A percentile compares a stretch with the other conserved stretches of the same genome.
These are phyloP conservation scores for Listronotus bonariensis DNA, from an alignment of 1,140 invertebrate genomes.

Conservation along the genomic window DNA sequence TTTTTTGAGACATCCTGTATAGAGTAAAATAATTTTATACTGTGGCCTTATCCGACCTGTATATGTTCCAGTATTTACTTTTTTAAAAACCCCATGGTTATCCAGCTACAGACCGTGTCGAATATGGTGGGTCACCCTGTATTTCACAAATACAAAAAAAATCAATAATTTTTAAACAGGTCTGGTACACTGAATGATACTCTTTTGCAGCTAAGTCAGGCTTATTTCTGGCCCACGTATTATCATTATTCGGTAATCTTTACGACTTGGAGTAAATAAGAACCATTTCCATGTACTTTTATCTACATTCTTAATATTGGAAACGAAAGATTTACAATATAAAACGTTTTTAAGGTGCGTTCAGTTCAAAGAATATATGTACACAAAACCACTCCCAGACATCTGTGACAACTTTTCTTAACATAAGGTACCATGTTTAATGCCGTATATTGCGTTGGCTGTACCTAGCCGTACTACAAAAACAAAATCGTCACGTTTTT, in stretches of 20 bases:
- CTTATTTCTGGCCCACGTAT: slow-evolving; percentile 12
- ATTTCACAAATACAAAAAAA: too few species aligned
- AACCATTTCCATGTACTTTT: slow-evolving; percentile 37
- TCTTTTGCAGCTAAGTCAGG: too few species aligned
- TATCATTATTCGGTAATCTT: slow-evolving; percentile 35
- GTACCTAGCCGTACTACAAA: slow-evolving; percentile 26
- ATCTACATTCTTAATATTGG: slow-evolving; percentile 35
- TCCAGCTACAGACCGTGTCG: too few species aligned
- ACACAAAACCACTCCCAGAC: slow-evolving; percentile 32
- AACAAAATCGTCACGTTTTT: slow-evolving; percentile 37
- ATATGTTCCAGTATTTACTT: too few species aligned
- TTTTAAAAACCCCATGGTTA: too few species aligned
- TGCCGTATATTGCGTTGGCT: slow-evolving; percentile 28
- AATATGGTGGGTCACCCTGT: too few species aligned
- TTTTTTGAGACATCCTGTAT: too few species aligned
- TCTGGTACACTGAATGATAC: too few species aligned
- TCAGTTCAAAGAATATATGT: slow-evolving; percentile 27
- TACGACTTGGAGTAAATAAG: slow-evolving; percentile 31
- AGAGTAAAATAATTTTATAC: too few species aligned
- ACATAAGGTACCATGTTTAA: slow-evolving; percentile 34
- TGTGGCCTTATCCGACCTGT: too few species aligned
- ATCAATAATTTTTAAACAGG: too few species aligned
- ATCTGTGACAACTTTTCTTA: slow-evolving; percentile 35
- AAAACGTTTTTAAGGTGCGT: slow-evolving; percentile 33
- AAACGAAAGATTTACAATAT: slow-evolving; percentile 37